These are phyloP conservation scores for Melanophora roralis DNA, from an alignment of 2,888 invertebrate species.

Conservation along the genomic window DNA sequence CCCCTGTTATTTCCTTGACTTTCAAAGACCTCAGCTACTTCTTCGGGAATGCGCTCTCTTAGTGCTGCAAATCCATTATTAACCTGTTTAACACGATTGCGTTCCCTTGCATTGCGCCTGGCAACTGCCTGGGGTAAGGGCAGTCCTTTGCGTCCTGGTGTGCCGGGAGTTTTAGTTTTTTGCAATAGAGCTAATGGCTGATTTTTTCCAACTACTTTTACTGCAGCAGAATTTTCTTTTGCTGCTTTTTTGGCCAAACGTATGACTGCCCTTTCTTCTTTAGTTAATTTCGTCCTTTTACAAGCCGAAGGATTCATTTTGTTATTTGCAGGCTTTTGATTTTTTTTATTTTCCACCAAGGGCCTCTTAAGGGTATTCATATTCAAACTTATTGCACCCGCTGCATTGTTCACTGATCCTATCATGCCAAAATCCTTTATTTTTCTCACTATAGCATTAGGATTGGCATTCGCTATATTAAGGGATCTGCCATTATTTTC, in stretches of 20 bases:
- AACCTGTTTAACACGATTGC: conserved; percentile 94
- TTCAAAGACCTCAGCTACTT: conserved; percentile 85
- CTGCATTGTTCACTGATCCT: conserved; percentile 69
- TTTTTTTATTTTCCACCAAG: conserved; percentile 62
- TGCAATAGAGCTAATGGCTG: conserved; percentile 15
- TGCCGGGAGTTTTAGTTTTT: conserved; percentile 63
- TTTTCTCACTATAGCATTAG: conserved; percentile 74
- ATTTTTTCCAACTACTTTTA: neutral
- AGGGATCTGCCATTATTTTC: conserved; percentile 70
- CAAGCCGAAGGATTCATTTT: conserved; percentile 55
- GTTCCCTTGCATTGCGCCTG: conserved; percentile 92
- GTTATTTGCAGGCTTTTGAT: neutral
- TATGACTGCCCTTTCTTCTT: conserved; percentile 50
- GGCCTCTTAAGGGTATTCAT: conserved; percentile 67
- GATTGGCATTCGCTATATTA: conserved; percentile 68
- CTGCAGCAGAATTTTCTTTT: conserved; percentile 23
- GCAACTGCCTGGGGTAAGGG: conserved; percentile 90
- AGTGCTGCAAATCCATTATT: conserved; percentile 94
- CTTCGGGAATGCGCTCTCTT: conserved; percentile 90
- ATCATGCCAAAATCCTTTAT: conserved; percentile 76
- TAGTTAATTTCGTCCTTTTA: conserved; percentile 62
- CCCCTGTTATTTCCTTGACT: conserved; percentile 79
- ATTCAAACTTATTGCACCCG: conserved; percentile 48
- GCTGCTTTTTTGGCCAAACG: conserved; percentile 51
- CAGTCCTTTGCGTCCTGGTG: conserved; percentile 75